Percentiles rank a stretch among this genome's conserved stretches.
Conservation (phyloP, 2,888 invertebrate genomes). For the Calameuta filiformis region DNA sequence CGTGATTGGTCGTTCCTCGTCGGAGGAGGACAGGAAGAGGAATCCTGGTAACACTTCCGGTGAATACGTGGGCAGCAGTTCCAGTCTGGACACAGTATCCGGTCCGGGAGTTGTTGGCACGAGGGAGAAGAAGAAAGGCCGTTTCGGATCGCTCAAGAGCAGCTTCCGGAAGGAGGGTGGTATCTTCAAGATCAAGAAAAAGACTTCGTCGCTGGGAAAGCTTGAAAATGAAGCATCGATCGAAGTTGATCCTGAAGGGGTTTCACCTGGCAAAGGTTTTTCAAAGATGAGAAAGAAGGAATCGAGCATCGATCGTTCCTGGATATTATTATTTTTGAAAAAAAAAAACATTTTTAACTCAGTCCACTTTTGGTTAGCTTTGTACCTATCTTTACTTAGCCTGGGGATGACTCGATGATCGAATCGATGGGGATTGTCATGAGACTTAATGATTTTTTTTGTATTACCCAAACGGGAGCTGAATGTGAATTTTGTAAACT, state of each 20-base stretch:
- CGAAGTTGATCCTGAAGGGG: slow-evolving; percentile 33
- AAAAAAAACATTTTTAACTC: not conserved
- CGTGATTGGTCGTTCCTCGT: slow-evolving; percentile 49
- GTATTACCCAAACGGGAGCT: not conserved
- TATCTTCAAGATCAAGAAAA: slow-evolving; percentile 52
- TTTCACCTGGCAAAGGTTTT: slow-evolving; percentile 34
- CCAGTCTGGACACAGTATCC: slow-evolving; percentile 52
- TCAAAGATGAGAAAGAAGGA: not conserved
- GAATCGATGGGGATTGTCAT: not conserved
- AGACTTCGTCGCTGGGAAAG: slow-evolving; percentile 24
- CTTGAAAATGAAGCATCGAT: slow-evolving; percentile 32
- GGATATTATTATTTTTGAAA: not conserved
- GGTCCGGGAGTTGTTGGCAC: slow-evolving; percentile 25
- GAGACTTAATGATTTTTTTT: not conserved
- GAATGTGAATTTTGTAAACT: not conserved
- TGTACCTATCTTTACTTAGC: not conserved
- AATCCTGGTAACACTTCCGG: slow-evolving; percentile 33
- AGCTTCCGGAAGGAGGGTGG: slow-evolving; percentile 53
- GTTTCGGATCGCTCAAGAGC: slow-evolving; percentile 50
- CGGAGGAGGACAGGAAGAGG: slow-evolving; percentile 47
- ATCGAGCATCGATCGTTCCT: not conserved
- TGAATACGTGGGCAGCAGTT: slow-evolving; percentile 50
- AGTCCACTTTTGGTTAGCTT: not conserved
- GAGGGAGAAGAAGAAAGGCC: slow-evolving; percentile 45
- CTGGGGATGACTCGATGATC: not conserved